These are phyloP conservation scores for Tridacna crocea DNA, from an alignment of 2,888 invertebrate genomes.

Conservation along the genomic window DNA sequence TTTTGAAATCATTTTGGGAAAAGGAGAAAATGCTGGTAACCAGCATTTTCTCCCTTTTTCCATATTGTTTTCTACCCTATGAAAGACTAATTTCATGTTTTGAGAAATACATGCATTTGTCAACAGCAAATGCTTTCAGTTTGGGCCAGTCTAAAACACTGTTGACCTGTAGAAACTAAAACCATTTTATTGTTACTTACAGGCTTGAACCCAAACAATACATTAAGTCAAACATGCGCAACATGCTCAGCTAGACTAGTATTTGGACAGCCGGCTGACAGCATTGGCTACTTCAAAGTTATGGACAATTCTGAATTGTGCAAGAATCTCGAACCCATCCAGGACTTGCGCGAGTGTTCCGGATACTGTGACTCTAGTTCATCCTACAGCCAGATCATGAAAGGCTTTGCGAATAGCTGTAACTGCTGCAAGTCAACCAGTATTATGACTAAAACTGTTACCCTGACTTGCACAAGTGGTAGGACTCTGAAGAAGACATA, in stretches of 20 bases:
- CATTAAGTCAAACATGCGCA: constrained; percentile 54
- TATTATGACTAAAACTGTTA: constrained; percentile 59
- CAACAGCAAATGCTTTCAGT: too few relatives aligned
- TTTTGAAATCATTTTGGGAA: too few relatives aligned
- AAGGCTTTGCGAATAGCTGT: constrained; percentile 69
- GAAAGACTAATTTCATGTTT: too few relatives aligned
- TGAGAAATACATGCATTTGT: too few relatives aligned
- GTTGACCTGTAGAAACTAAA: too few relatives aligned
- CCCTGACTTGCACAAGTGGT: constrained; percentile 71
- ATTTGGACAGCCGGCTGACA: constrained; percentile 65
- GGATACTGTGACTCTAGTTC: constrained; percentile 74
- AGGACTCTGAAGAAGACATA: constrained; percentile 68
- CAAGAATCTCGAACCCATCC: constrained; percentile 68
- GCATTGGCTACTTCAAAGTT: constrained; percentile 73
- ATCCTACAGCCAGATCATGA: constrained; percentile 68
- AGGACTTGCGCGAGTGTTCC: constrained; percentile 73
- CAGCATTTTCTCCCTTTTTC: too few relatives aligned
- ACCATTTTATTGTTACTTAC: not conserved
- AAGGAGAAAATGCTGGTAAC: too few relatives aligned
- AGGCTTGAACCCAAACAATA: constrained; percentile 13
- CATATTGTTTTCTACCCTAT: too few relatives aligned
- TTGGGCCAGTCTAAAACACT: too few relatives aligned
- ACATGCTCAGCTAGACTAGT: constrained; percentile 71
- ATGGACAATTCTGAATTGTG: constrained; percentile 66
- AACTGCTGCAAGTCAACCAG: constrained; percentile 72